phyloP scores from a whole-genome alignment of 2,888 invertebrate genomes.

The Chalcosyrphus nemorum region DNA sequence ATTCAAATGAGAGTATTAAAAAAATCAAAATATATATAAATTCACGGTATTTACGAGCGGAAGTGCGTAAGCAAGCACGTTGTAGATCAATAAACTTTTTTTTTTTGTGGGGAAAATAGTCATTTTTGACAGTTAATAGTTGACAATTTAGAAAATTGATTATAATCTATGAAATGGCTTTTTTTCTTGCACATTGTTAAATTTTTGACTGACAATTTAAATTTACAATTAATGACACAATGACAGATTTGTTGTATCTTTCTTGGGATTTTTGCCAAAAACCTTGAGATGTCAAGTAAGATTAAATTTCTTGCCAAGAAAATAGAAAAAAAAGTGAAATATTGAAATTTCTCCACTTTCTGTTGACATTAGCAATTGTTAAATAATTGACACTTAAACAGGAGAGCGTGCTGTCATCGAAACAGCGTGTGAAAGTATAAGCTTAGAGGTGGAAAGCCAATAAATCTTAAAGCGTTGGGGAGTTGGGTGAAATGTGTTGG shows the following conservation, averaged over 20 bases:
- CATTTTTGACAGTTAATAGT: too few species aligned
- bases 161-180: neutral
- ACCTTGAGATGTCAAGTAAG: neutral
- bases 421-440: neutral
- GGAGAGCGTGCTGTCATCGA: neutral
- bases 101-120: neutral
- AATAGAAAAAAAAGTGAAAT: neutral
- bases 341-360: neutral
- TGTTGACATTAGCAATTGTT: slow-evolving; percentile 1
- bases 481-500: too few species aligned
- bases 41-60: neutral
- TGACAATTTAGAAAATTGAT: neutral
- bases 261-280: neutral
- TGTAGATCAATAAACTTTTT: neutral
- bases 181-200: neutral
- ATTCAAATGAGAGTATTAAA: slow-evolving; percentile 11
- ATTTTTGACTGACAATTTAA: neutral
- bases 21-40: neutral
- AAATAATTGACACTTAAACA: neutral
- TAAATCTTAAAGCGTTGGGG: too few species aligned
- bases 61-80: neutral
- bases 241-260: slow-evolving; percentile 11
- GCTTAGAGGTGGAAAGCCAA: neutral
- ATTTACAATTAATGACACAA: neutral
- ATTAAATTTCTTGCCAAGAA: neutral